Evolutionary conservation across 2,113 vertebrate species (phyloP).

Genomic region (Elachura formosa): DNA sequence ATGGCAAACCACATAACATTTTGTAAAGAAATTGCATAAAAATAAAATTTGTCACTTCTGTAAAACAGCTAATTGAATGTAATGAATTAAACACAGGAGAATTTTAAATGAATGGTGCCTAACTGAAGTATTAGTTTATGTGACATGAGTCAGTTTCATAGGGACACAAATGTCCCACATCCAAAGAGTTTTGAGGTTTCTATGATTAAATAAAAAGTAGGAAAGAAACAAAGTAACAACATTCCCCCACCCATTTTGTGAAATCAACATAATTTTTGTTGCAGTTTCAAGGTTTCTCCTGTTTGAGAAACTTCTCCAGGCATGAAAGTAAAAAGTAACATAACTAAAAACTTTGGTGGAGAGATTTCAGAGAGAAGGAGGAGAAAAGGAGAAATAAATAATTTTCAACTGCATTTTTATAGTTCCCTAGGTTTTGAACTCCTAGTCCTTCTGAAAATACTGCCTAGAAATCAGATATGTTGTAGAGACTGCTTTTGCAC

Average conservation of each 20-base stretch:
- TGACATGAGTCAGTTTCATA: background rate
- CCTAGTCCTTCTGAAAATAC: background rate
- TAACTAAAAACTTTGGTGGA: background rate
- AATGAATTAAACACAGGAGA: background rate
- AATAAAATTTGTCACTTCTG: background rate
- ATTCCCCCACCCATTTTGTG: accelerated
- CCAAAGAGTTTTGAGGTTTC: background rate
- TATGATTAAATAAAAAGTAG: background rate
- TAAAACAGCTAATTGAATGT: background rate
- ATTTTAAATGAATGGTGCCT: background rate
- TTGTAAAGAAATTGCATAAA: background rate
- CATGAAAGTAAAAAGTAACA: background rate
- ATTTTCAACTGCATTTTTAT: background rate
- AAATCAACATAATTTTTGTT: background rate
- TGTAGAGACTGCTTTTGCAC: background rate
- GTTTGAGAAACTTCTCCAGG: background rate
- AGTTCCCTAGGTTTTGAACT: background rate
- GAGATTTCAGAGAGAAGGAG: background rate
- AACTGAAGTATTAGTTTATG: background rate
- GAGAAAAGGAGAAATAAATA: background rate
- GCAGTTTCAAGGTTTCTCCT: background rate
- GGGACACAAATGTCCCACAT: background rate
- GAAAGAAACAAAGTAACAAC: background rate
- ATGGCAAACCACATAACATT: background rate
- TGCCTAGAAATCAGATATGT: background rate